phyloP scores from a whole-genome alignment of 2,888 invertebrate genomes.

The Aporophyla nigra region DNA sequence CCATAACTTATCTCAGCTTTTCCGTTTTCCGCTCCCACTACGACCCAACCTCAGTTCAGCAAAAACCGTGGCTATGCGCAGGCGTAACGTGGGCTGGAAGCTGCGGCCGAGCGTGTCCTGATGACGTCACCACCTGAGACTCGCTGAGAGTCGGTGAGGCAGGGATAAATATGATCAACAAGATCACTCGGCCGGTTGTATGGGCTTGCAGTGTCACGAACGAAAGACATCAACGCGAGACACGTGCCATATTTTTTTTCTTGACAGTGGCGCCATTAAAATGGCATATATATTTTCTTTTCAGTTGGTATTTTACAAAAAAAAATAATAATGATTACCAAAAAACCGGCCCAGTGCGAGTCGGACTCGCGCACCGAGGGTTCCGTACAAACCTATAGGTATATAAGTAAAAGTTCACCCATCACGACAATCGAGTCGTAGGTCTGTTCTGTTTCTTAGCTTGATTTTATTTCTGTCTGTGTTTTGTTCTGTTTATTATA shows the following conservation, averaged over 20 bases:
- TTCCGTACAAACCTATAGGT: too few relatives aligned
- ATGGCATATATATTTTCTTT: background rate
- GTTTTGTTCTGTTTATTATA: too few relatives aligned
- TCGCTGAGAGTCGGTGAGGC: conserved; percentile 7
- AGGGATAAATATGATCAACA: conserved; percentile 27
- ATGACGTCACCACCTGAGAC: conserved; percentile 69
- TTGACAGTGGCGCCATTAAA: background rate
- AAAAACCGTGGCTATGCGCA: conserved; percentile 66
- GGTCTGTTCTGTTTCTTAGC: too few relatives aligned
- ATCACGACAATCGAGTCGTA: too few relatives aligned
- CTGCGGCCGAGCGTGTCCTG: conserved; percentile 67
- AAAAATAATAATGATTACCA: background rate
- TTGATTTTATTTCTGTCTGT: too few relatives aligned
- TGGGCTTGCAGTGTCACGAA: conserved; percentile 33
- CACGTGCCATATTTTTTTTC: background rate
- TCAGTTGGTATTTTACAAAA: background rate
- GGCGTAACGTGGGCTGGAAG: conserved; percentile 77
- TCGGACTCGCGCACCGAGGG: too few relatives aligned
- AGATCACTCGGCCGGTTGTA: conserved; percentile 15
- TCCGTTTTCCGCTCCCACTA: conserved; percentile 35
- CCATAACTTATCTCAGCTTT: background rate
- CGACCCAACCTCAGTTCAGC: conserved; percentile 20
- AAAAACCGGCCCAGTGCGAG: too few relatives aligned
- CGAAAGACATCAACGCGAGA: conserved; percentile 72
- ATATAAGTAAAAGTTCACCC: too few relatives aligned